Conservation (phyloP, 2,113 vertebrate genomes). For the Plotosus lineatus region DNA sequence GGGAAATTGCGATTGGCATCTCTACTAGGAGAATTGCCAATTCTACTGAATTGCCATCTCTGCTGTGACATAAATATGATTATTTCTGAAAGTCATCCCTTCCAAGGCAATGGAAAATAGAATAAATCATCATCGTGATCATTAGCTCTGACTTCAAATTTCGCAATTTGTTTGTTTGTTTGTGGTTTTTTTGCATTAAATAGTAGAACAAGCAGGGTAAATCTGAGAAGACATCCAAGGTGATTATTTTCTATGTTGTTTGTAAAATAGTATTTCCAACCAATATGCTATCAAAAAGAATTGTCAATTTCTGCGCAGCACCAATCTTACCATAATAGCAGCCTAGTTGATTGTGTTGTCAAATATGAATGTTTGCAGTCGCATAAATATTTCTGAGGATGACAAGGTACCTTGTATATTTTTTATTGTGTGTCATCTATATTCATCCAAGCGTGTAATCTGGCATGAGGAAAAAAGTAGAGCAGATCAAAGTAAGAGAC, state of each 20-base stretch:
- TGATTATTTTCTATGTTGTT: conserved; percentile 33
- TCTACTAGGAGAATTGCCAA: no score
- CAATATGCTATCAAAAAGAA: conserved; percentile 22
- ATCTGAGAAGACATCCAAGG: not conserved
- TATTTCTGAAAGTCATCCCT: not conserved
- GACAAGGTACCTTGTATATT: conserved; percentile 10
- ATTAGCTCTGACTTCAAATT: conserved; percentile 21
- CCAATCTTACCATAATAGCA: conserved; percentile 13
- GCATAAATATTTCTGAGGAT: conserved; percentile 27
- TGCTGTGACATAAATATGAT: not conserved
- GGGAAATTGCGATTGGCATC: no score
- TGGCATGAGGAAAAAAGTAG: conserved; percentile 26
- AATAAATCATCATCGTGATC: not conserved
- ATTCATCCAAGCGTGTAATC: conserved; percentile 26
- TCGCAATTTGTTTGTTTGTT: no score
- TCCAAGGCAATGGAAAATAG: not conserved
- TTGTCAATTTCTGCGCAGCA: not conserved
- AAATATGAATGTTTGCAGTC: conserved; percentile 1
- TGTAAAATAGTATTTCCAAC: conserved; percentile 33
- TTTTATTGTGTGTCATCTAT: conserved; percentile 14
- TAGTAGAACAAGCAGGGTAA: conserved; percentile 31
- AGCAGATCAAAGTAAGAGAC: conserved; percentile 25
- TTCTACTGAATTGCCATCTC: no score
- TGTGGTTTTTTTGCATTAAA: conserved; percentile 23
- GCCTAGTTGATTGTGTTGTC: conserved; percentile 9